A percentile compares a stretch with the other conserved stretches of the same genome.
phyloP scores from a whole-genome alignment of 2,797 vertebrate species.

The Dryobates pubescens region DNA sequence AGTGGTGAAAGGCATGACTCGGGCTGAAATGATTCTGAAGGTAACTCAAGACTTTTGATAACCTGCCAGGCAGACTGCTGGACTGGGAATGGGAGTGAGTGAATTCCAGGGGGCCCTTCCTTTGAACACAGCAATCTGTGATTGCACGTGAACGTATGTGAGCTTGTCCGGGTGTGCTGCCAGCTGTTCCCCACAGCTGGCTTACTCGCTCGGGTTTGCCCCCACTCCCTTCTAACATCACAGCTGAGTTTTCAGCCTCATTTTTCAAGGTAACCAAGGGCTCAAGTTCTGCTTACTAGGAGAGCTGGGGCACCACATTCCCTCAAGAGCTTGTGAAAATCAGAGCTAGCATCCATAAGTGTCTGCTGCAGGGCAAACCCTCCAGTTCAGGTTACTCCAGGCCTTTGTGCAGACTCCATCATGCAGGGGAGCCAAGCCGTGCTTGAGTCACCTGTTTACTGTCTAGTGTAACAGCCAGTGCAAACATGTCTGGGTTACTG shows the following conservation, averaged over 20 bases:
- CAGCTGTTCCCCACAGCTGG: conserved; percentile 20
- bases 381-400: conserved; percentile 55
- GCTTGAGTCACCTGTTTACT: conserved; percentile 68
- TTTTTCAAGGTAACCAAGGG: not conserved
- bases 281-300: not conserved
- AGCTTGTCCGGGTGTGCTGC: not conserved
- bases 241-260: not conserved
- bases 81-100: conserved; percentile 31
- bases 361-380: conserved; percentile 7
- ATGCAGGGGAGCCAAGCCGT: conserved; percentile 52
- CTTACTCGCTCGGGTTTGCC: not conserved
- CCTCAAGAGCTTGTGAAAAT: conserved; percentile 25
- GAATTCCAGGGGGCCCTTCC: conserved; percentile 64
- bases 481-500: conserved; percentile 59
- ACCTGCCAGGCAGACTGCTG: conserved; percentile 65
- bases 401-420: conserved; percentile 54
- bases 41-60: conserved; percentile 75
- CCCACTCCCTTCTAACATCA: not conserved
- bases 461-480: conserved; percentile 69
- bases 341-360: not conserved
- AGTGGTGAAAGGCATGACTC: conserved; percentile 98
- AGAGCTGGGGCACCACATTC: not conserved
- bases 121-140: conserved; percentile 1
- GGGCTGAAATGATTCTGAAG: conserved; percentile 99
- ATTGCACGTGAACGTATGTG: not conserved